Percentiles rank a stretch among this genome's conserved stretches.
Conservation (phyloP, 2,113 vertebrate species). For the Abramis brama region DNA sequence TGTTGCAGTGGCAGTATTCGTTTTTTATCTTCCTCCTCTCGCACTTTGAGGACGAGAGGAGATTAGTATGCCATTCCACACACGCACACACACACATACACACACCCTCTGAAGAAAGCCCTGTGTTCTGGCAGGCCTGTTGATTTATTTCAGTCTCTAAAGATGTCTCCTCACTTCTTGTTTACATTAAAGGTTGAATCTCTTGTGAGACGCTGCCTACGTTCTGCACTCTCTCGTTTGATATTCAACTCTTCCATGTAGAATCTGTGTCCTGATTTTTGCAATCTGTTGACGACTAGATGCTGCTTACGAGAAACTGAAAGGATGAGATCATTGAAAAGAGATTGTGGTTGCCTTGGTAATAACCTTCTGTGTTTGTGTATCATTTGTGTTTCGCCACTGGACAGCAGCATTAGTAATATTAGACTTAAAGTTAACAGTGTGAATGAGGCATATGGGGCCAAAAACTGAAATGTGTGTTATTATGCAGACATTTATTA, state of each 20-base stretch:
- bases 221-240: conserved; percentile 33
- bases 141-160: conserved; percentile 52
- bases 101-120: conserved; percentile 39
- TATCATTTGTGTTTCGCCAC: not conserved
- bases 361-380: conserved; percentile 9
- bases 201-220: conserved; percentile 30
- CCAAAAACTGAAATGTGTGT: not conserved
- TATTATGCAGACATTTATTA: not conserved
- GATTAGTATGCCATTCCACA: conserved; percentile 54
- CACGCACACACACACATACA: conserved; percentile 10
- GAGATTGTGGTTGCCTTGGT: conserved; percentile 22
- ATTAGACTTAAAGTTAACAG: not conserved
- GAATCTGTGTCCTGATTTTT: conserved; percentile 31
- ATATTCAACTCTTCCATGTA: conserved; percentile 39
- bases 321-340: conserved; percentile 19
- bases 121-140: conserved; percentile 49
- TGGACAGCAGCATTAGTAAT: not conserved
- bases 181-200: conserved; percentile 55
- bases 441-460: not conserved
- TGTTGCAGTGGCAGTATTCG: conserved; percentile 48
- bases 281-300: not conserved
- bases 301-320: conserved; percentile 3
- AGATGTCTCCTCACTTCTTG: conserved; percentile 53
- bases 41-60: conserved; percentile 43
- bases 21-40: conserved; percentile 40